A percentile compares a stretch with the other conserved stretches of the same genome.
Evolutionary conservation across 2,888 invertebrate genomes (phyloP).

Genomic region (Strigamia crassipes): DNA sequence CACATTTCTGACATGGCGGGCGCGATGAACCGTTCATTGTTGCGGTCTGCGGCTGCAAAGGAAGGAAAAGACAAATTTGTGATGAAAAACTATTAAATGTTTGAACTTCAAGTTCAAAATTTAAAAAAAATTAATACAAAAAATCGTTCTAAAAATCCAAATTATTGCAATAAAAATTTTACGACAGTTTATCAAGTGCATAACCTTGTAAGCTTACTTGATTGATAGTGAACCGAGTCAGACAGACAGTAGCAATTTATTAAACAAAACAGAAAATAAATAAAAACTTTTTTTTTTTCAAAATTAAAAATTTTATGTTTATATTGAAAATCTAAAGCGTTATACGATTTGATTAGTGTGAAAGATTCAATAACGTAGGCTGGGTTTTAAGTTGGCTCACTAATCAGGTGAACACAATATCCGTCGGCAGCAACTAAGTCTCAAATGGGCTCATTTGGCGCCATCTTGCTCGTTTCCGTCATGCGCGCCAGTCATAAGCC

Average conservation of each 20-base stretch:
- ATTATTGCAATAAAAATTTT: too few species aligned
- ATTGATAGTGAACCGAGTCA: background rate
- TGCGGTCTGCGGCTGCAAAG: slow-evolving; percentile 12
- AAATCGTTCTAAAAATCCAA: background rate
- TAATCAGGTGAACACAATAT: slow-evolving; percentile 36
- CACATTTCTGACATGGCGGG: slow-evolving; percentile 46
- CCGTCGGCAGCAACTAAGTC: slow-evolving; percentile 2
- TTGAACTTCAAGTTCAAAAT: background rate
- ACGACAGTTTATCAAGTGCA: background rate
- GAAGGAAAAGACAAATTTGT: background rate
- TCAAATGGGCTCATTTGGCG: slow-evolving; percentile 29
- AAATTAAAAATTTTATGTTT: background rate
- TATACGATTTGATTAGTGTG: background rate
- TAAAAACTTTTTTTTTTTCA: too few species aligned
- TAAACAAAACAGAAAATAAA: background rate
- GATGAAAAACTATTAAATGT: background rate
- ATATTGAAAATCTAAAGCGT: background rate
- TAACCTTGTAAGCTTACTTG: background rate
- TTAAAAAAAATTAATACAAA: too few species aligned
- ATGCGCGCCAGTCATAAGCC: slow-evolving; percentile 29
- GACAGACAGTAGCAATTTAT: background rate
- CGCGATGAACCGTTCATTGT: slow-evolving; percentile 19
- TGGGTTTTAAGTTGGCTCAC: background rate
- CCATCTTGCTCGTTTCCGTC: slow-evolving; percentile 14
- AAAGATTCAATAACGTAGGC: background rate